Base-by-base conservation (phyloP, 2,888 invertebrate genomes). In the Dyspetes luteomarginatus region DNA sequence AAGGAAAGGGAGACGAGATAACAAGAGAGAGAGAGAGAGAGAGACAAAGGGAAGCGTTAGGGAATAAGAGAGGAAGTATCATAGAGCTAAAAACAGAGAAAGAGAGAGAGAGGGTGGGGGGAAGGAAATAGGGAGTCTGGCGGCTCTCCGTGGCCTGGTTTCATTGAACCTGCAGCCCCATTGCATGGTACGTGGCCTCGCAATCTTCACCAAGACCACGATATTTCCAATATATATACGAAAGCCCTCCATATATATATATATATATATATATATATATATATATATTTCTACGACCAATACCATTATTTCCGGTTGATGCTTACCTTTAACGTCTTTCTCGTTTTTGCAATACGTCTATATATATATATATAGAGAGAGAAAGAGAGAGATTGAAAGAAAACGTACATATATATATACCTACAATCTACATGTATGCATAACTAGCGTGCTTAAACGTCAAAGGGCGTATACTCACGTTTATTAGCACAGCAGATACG, bases 141-240 rank as follows among this genome's bases (percentile, higher is more conserved):
- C 43, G 52, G 64, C 26, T 30, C 48, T 45, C 52, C 82, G 82
- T 89, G 90, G 89, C 90, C 90, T 90, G 88, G 87, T 90, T 90
- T 90, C 90, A 89, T 90, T 90, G 90, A 90, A 90, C 90, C 87
- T 88, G 87, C 87, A 85, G 58, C 65, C 52, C 77, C 85, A 28
- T 65, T 64, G 28, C 72, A 52, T 71, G 41, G 15, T 52, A 41
- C 36, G 83, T 83, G 83, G 85, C 83, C 82, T 76, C 79, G 81
- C 75, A 26, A 30, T 26, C 56, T 45, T 58, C 56, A 28, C 56
- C 26, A 56, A 12, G 36, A 12, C 36, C 36, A 36, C 36, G 36
- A 36, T 36, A 36, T 36, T 36, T 12, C 36, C 36, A 36, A 36
- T 36, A 36, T 36, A 36, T 36, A 36, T 7, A 36, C 12, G 36